A percentile compares a stretch with the other conserved stretches of the same genome.
These are phyloP conservation scores for Epinephelus lanceolatus DNA, from an alignment of 2,113 vertebrate species.

Conservation along the genomic window DNA sequence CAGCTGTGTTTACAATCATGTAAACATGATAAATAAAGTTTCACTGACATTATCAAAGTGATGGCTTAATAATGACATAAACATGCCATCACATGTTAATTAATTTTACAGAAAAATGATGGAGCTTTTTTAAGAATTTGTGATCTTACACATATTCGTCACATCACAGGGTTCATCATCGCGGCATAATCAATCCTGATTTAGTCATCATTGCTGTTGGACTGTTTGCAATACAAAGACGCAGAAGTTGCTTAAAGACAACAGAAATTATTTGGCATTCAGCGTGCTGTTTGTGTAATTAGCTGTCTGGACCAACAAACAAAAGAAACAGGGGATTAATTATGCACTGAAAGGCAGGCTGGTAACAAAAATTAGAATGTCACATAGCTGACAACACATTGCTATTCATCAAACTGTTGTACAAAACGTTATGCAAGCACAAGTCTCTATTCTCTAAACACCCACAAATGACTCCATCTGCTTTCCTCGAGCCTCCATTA, in stretches of 20 bases:
- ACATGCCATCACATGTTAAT: neutral
- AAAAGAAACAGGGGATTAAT: slow-evolving; percentile 43
- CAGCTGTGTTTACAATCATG: no score
- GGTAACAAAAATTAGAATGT: slow-evolving; percentile 34
- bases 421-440: neutral
- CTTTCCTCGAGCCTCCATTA: neutral
- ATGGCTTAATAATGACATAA: slow-evolving; percentile 18
- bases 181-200: slow-evolving; percentile 30
- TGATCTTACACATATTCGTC: slow-evolving; percentile 17
- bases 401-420: slow-evolving; percentile 34
- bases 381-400: slow-evolving; percentile 13
- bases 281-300: slow-evolving; percentile 38
- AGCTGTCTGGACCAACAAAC: slow-evolving; percentile 38
- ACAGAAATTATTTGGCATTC: slow-evolving; percentile 40
- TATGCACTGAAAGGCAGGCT: slow-evolving; percentile 16
- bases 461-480: slow-evolving; percentile 22
- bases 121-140: neutral
- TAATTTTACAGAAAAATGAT: neutral
- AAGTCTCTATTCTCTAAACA: slow-evolving; percentile 14
- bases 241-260: neutral
- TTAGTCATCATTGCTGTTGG: slow-evolving; percentile 21
- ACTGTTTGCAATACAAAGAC: slow-evolving; percentile 37
- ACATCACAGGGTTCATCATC: slow-evolving; percentile 30
- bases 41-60: neutral
- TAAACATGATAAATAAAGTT: slow-evolving; percentile 26